These are phyloP conservation scores for Bovichtus variegatus DNA, from an alignment of 2,797 vertebrate species.

Conservation along the genomic window DNA sequence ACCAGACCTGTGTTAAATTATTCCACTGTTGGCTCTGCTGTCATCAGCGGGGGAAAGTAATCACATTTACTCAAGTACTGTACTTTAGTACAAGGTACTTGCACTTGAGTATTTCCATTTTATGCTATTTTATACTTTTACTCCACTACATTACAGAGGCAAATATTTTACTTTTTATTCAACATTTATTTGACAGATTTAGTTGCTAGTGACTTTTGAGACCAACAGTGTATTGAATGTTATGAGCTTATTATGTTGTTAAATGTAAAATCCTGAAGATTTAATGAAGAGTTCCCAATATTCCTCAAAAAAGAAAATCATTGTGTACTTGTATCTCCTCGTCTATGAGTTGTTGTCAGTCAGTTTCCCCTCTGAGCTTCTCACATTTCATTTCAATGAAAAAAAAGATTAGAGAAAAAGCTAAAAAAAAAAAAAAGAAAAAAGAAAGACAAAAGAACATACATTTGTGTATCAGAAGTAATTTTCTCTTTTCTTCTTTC, in stretches of 20 bases:
- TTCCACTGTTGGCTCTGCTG: slow-evolving; percentile 10
- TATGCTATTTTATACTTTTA: background rate
- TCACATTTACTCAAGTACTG: background rate
- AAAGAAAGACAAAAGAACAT: background rate
- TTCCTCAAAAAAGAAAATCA: no score
- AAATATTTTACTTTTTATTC: background rate
- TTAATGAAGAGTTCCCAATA: no score
- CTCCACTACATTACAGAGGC: background rate
- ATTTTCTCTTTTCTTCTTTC: background rate
- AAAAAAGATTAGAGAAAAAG: background rate
- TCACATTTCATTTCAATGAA: background rate
- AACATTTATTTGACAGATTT: background rate
- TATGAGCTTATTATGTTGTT: background rate
- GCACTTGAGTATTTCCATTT: background rate
- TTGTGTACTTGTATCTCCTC: background rate
- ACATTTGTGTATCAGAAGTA: background rate
- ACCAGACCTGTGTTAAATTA: slow-evolving; percentile 34
- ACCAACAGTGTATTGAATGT: background rate
- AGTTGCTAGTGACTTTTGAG: background rate
- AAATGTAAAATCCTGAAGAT: no score
- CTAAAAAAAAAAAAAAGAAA: background rate
- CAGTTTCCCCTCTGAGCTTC: background rate
- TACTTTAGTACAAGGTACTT: background rate
- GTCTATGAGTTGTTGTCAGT: background rate
- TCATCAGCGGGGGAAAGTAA: background rate